Evolutionary conservation across 1,140 invertebrate genomes (phyloP), one percentile per base, ranked within the genome.

Genomic region (Temnothorax curvispinosus): DNA sequence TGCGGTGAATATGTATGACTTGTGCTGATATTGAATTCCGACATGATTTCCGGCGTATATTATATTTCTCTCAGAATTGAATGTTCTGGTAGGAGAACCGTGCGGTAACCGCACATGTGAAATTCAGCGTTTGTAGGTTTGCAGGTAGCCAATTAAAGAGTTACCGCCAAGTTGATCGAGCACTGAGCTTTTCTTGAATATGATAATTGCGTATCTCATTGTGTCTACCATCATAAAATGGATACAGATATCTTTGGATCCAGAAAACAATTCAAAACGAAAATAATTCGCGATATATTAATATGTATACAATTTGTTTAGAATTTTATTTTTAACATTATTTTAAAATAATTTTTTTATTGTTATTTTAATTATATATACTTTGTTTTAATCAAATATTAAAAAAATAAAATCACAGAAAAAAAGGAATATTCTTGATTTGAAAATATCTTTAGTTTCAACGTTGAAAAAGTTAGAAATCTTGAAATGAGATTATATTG

Each of bases 1-100:
- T 27, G 38, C 13, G 5, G 7, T 62, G 80, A 84, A 84, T 84
- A 74, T 72, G 18, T 15, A 60, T 47, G 80, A 47, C 8, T 8
- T 11, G 15, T 9, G n/a, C 5, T 15, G 18, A 41, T 82, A 72
- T 82, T 72, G 21, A 82, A 27, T 56, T 50, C 15, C 38, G 9
- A 35, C 80, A 21, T 41, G n/a, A 44, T 60, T 74, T 58, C 21
- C 32, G 5, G 35, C 27, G 35, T 54, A 44, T 21, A 56, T 47
- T 47, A 15, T 27, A 27, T 27, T 27, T 27, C 38, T 32, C n/a
- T 44, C 32, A 3, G 38, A 71, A 60, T 27, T 72, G 13, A 54
- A 15, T 7, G 41, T 56, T 56, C 13, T 13, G 13, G 6, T 13
- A 38, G 4, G 15, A 56, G 54, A 18, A 13, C 38, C 44, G 13